Evolutionary conservation across 2,113 vertebrate genomes (phyloP).

Genomic region (Sinocyclocheilus anophthalmus): DNA sequence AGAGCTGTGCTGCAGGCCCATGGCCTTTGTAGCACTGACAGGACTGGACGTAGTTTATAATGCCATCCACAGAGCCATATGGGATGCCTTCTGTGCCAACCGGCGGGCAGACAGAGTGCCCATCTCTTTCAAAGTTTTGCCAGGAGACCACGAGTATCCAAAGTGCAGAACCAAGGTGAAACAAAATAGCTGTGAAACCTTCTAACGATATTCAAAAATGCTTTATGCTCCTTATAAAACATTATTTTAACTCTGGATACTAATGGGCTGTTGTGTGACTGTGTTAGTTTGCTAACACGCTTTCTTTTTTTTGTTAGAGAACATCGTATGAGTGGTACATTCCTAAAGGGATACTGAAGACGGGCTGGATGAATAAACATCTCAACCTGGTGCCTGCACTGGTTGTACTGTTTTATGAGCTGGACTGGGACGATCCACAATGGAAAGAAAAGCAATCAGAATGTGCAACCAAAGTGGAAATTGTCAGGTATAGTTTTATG

Average conservation of each 20-base stretch:
- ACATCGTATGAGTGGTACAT: slow-evolving; percentile 99
- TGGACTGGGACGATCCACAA: slow-evolving; percentile 96
- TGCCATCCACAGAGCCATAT: slow-evolving; percentile 93
- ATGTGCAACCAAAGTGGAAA: slow-evolving; percentile 95
- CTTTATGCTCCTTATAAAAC: neutral
- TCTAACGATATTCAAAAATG: neutral
- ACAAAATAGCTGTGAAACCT: neutral
- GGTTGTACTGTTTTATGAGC: slow-evolving; percentile 96
- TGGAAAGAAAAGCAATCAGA: slow-evolving; percentile 98
- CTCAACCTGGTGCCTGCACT: slow-evolving; percentile 94
- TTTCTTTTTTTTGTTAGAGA: slow-evolving; percentile 74
- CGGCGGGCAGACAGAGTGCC: slow-evolving; percentile 93
- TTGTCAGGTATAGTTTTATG: slow-evolving; percentile 83
- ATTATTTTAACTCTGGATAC: neutral
- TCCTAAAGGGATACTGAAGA: slow-evolving; percentile 97
- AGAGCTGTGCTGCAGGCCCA: slow-evolving; percentile 96
- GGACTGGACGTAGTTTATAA: slow-evolving; percentile 95
- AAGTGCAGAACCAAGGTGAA: slow-evolving; percentile 94
- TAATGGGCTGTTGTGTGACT: neutral
- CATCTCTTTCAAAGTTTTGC: slow-evolving; percentile 96
- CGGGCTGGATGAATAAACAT: slow-evolving; percentile 99
- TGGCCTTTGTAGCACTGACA: slow-evolving; percentile 95
- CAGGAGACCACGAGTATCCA: slow-evolving; percentile 96
- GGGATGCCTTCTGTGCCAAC: slow-evolving; percentile 97
- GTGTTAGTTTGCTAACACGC: neutral